Conservation (phyloP, 2,113 vertebrate genomes). For the Macquaria ambigua region DNA sequence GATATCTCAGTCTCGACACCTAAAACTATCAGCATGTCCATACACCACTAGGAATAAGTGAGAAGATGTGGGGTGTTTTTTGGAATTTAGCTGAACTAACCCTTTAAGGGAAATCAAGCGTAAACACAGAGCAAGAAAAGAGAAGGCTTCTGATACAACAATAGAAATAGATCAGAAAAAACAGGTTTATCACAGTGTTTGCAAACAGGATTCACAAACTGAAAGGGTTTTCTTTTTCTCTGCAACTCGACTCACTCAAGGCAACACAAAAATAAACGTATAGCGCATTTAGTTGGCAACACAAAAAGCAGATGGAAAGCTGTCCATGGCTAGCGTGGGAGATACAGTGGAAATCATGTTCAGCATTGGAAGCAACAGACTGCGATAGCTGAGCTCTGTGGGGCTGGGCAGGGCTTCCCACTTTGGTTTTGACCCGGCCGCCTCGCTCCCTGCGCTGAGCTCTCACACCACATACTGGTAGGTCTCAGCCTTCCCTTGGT, state of each 20-base stretch:
- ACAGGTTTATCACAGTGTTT: conserved; percentile 63
- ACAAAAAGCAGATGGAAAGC: conserved; percentile 63
- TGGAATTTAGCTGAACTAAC: conserved; percentile 34
- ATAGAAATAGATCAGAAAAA: conserved; percentile 32
- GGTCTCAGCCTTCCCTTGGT: conserved; percentile 98
- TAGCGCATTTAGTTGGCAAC: conserved; percentile 50
- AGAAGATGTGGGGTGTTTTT: neutral
- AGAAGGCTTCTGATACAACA: conserved; percentile 41
- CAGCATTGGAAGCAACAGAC: conserved; percentile 30
- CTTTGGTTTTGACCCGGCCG: conserved; percentile 33
- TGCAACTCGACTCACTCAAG: conserved; percentile 67
- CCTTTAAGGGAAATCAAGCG: neutral
- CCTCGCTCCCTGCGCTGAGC: conserved; percentile 75
- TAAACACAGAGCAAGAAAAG: conserved; percentile 21
- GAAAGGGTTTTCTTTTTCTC: conserved; percentile 74
- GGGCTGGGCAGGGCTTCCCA: conserved; percentile 37
- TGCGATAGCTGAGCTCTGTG: conserved; percentile 31
- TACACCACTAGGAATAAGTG: neutral
- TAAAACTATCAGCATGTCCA: neutral
- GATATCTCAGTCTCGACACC: neutral
- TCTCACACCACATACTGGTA: conserved; percentile 99
- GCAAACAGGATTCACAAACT: conserved; percentile 59
- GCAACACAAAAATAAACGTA: conserved; percentile 54
- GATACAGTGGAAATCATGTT: conserved; percentile 52
- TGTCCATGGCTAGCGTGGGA: conserved; percentile 49